Base-by-base conservation (phyloP, 2,113 vertebrate genomes). In the Camelus bactrianus region DNA sequence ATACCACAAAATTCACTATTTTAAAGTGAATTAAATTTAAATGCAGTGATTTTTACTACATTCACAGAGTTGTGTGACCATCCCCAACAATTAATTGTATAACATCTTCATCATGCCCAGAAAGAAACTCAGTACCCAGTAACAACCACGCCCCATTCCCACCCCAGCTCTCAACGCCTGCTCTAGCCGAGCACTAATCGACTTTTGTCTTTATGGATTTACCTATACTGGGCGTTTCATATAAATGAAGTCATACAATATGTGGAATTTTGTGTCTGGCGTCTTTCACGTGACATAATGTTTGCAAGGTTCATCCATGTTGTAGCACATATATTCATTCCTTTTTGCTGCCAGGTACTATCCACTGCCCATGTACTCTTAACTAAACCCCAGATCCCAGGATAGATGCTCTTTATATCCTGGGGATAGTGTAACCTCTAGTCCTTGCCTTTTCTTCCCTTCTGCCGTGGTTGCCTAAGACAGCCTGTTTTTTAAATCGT, bases 391-490 rank as follows among this genome's bases (percentile, higher is more conserved):
- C 56, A 58, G 50, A 50, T 84, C 64, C 64, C 15, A 64, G 19
- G 48, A 77, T 35, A 86, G 60, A 48, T 85, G 30, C 14, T 65
- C 54, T 95, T 93, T 84, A 79, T 84, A 30, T 79, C 73, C 77
- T 54, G 52, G 64, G 32, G 48, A 30, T 56, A 26, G n/a, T 1
- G 2, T 35, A 16, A 69, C 28, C 50, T 72, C 35, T 54, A 26
- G 60, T 65, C 30, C 48, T 80, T 89, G 28, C 30, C 35, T 65
- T 76, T 4, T 48, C 12, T 82, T 76, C 32, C 52, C 50, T 73
- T 88, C 14, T 46, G 28, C 64, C 22, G 0, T 35, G 19, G 56
- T 89, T 75, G 72, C 16, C 56, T 69, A 38, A 91, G 30, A 62
- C 42, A 46, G 19, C 48, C 6, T 28, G 2, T 32, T 64, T 81